Percentiles rank a stretch among this genome's conserved stretches.
These are phyloP conservation scores for Anniella stebbinsi DNA, from an alignment of 2,797 vertebrate genomes.

Conservation along the genomic window DNA sequence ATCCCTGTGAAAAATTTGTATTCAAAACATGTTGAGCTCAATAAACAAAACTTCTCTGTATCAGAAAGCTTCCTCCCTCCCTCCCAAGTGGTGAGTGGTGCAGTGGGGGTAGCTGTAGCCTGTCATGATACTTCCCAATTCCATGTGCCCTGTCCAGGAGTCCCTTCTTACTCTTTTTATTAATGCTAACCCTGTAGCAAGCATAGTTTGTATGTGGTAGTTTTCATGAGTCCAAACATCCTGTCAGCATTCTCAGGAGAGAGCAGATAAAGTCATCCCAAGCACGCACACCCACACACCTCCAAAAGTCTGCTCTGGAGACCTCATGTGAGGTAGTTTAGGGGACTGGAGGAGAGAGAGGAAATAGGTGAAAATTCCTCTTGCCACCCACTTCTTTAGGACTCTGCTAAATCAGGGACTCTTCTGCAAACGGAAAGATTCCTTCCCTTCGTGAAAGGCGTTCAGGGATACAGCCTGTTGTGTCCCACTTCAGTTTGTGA, in stretches of 20 bases:
- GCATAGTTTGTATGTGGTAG: too few species aligned
- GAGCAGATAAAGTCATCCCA: not conserved
- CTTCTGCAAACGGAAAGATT: not conserved
- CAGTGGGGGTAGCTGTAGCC: too few species aligned
- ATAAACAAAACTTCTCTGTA: not conserved
- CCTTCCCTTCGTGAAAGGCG: not conserved
- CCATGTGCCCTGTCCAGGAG: too few species aligned
- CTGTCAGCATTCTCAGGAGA: not conserved
- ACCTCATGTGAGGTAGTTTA: too few species aligned
- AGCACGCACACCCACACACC: too few species aligned
- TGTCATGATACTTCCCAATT: too few species aligned
- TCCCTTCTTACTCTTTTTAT: too few species aligned
- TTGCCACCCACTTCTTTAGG: not conserved
- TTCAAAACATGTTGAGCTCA: not conserved
- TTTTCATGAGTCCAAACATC: too few species aligned
- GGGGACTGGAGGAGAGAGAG: not conserved
- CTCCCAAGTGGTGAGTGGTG: not conserved
- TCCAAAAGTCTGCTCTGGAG: too few species aligned
- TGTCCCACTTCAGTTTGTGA: not conserved
- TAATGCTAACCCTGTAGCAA: too few species aligned
- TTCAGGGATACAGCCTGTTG: not conserved
- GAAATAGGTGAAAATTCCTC: not conserved
- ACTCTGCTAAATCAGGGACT: not conserved
- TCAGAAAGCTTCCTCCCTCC: not conserved
- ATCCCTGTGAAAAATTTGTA: not conserved